Conservation (phyloP, 1,140 invertebrate species). For the Zaprionus africanus region DNA sequence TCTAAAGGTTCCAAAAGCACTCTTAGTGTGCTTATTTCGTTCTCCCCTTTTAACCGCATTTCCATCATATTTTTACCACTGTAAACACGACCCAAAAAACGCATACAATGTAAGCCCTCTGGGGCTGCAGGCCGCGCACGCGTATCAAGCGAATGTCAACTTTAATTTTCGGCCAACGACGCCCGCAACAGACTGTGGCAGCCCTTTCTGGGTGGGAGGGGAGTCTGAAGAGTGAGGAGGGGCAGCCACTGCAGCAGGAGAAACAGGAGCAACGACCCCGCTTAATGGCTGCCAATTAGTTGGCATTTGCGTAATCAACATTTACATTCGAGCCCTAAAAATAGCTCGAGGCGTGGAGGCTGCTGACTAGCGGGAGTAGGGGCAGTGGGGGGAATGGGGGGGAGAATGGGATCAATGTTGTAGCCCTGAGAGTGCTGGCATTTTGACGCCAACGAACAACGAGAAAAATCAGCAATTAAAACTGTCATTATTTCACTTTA, state of each 20-base stretch:
- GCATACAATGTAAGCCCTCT: conserved; percentile 14
- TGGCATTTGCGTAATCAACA: conserved; percentile 74
- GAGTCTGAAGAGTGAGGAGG: background rate
- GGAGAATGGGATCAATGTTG: conserved; percentile 6
- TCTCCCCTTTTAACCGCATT: background rate
- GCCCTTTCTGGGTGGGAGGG: background rate
- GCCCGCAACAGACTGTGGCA: conserved; percentile 16
- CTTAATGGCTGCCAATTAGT: conserved; percentile 74
- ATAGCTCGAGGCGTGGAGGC: conserved; percentile 27
- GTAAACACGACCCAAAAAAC: conserved; percentile 2
- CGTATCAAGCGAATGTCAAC: conserved; percentile 71
- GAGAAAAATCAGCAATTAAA: conserved; percentile 75
- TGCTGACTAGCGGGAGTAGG: background rate
- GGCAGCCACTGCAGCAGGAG: background rate
- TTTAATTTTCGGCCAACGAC: conserved; percentile 44
- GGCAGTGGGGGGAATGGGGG: background rate
- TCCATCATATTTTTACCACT: background rate
- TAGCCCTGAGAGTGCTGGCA: conserved; percentile 42
- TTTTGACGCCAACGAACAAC: conserved; percentile 75
- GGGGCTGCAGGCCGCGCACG: conserved; percentile 16
- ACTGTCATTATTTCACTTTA: conserved; percentile 81
- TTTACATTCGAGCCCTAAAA: conserved; percentile 62
- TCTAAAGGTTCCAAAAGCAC: background rate
- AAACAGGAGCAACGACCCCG: conserved; percentile 58
- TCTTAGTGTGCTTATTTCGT: background rate